phyloP scores from a whole-genome alignment of 2,113 vertebrate genomes.

The Phylloscopus whistleri region DNA sequence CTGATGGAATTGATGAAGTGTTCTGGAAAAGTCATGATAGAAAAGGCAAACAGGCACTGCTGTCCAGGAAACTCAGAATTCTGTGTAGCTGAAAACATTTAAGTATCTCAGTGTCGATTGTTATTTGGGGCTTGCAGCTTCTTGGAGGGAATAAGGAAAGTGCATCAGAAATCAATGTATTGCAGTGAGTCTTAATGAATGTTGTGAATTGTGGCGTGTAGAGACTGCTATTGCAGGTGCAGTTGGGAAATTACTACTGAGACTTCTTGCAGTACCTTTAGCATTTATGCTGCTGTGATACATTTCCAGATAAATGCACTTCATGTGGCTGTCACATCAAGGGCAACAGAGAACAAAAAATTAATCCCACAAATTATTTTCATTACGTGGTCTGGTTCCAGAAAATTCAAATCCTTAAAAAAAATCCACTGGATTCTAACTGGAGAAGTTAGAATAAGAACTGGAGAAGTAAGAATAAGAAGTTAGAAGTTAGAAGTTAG shows the following conservation, averaged over 20 bases:
- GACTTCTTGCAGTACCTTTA: not conserved
- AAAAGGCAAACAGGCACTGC: not conserved
- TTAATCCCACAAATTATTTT: not conserved
- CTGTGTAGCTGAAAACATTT: not conserved
- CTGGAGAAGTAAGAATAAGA: no score
- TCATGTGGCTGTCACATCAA: not conserved
- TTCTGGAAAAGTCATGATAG: not conserved
- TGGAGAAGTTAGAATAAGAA: not conserved
- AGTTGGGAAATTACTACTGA: not conserved
- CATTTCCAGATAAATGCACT: not conserved
- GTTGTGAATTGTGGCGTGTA: not conserved
- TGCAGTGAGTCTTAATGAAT: not conserved
- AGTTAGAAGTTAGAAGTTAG: no score
- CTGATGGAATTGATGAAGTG: not conserved
- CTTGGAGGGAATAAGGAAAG: not conserved
- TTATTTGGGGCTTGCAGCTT: not conserved
- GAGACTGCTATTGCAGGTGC: not conserved
- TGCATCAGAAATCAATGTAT: not conserved
- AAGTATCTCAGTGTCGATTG: not conserved
- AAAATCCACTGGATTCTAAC: not conserved
- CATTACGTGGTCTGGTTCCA: not conserved
- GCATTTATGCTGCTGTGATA: not conserved
- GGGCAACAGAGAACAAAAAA: not conserved
- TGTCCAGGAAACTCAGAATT: not conserved
- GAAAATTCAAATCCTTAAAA: not conserved